Conservation (phyloP, 2,888 invertebrate genomes). For the Priapulus caudatus region DNA sequence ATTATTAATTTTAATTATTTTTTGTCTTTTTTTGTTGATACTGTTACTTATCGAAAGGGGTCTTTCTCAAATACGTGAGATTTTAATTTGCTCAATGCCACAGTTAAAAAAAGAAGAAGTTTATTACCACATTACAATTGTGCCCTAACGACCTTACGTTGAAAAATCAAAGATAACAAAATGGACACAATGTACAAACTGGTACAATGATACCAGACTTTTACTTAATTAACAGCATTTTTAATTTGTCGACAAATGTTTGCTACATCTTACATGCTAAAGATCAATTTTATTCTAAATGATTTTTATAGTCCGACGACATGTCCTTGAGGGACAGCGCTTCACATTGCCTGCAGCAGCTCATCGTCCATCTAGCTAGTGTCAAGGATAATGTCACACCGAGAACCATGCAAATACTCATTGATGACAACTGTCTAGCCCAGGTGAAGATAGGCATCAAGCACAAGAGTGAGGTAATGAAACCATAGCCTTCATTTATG, state of each 20-base stretch:
- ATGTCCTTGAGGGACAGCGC: constrained; percentile 68
- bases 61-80: background rate
- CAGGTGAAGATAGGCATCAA: constrained; percentile 60
- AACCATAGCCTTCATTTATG: constrained; percentile 7
- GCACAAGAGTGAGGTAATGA: constrained; percentile 47
- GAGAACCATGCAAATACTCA: constrained; percentile 15
- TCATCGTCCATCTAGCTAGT: constrained; percentile 50
- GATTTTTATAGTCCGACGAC: constrained; percentile 58
- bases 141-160: too few relatives aligned
- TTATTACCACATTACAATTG: too few relatives aligned
- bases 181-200: too few relatives aligned
- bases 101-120: too few relatives aligned
- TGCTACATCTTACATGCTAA: too few relatives aligned
- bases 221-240: too few relatives aligned
- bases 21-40: background rate
- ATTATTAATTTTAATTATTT: background rate
- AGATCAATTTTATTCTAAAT: constrained; percentile 15
- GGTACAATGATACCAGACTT: too few relatives aligned
- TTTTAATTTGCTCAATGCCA: too few relatives aligned
- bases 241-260: too few relatives aligned
- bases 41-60: background rate
- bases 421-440: constrained; percentile 31
- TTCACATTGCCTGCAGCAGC: constrained; percentile 55
- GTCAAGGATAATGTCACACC: constrained; percentile 17
- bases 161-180: too few relatives aligned